Evolutionary conservation across 2,797 vertebrate genomes (phyloP).

Genomic region (Malacoraja senta): DNA sequence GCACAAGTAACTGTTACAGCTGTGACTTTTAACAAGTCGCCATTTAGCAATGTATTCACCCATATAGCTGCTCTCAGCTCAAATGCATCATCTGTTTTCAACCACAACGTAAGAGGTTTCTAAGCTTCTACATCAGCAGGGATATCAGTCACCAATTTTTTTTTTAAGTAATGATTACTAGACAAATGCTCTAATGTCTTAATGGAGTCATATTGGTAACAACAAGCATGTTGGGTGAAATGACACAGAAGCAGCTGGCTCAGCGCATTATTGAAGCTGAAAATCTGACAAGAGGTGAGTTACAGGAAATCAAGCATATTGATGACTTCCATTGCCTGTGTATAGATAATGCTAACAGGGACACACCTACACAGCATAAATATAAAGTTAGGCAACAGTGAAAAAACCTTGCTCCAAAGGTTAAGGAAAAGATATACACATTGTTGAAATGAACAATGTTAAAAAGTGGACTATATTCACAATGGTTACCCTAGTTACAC

Average conservation of each 20-base stretch:
- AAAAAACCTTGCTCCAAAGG: neutral
- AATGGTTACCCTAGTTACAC: neutral
- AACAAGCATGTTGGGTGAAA: neutral
- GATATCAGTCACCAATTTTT: neutral
- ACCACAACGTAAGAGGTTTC: neutral
- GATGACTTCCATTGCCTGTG: neutral
- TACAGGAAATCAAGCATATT: neutral
- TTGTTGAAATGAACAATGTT: neutral
- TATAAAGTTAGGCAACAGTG: neutral
- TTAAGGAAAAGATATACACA: neutral
- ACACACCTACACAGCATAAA: neutral
- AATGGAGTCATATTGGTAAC: neutral
- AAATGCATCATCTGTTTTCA: neutral
- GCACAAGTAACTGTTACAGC: neutral
- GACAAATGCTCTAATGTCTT: neutral
- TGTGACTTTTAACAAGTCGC: neutral
- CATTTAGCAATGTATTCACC: neutral
- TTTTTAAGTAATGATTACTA: neutral
- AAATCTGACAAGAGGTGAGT: neutral
- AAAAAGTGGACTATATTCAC: neutral
- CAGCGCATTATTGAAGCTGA: neutral
- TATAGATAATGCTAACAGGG: neutral
- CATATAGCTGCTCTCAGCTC: neutral
- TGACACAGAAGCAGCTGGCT: neutral
- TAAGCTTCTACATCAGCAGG: neutral